phyloP scores from a whole-genome alignment of 2,113 vertebrate species.

The Thunnus thynnus region DNA sequence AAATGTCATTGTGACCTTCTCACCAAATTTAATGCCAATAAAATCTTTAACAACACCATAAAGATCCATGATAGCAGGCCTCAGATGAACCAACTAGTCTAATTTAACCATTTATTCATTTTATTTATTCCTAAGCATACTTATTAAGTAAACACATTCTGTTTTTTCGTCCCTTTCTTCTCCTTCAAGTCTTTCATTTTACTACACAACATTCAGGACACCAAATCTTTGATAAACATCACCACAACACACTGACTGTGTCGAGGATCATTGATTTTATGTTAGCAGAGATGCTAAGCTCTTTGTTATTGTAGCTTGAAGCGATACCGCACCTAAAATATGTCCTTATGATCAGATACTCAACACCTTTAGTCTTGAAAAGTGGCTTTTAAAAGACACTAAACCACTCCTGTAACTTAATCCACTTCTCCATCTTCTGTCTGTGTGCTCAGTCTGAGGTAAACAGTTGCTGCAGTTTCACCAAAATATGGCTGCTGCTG shows the following conservation, averaged over 20 bases:
- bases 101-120: no score
- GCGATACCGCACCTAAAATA: background rate
- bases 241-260: background rate
- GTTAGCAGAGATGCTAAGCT: slow-evolving; percentile 11
- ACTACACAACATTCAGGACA: background rate
- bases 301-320: slow-evolving; percentile 6
- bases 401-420: slow-evolving; percentile 13
- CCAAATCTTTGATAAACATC: slow-evolving; percentile 4
- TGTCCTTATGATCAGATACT: slow-evolving; percentile 12
- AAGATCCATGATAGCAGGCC: no score
- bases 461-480: background rate
- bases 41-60: background rate
- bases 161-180: background rate
- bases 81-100: no score
- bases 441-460: background rate
- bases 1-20: background rate
- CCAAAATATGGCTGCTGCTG: slow-evolving; percentile 4
- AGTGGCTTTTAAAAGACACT: background rate
- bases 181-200: background rate
- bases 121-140: background rate
- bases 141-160: background rate
- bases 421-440: background rate
- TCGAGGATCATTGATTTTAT: slow-evolving; percentile 13
- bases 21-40: background rate
- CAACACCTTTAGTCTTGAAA: background rate